Conservation (phyloP, 2,888 invertebrate genomes). For the Frankliniella intonsa region DNA sequence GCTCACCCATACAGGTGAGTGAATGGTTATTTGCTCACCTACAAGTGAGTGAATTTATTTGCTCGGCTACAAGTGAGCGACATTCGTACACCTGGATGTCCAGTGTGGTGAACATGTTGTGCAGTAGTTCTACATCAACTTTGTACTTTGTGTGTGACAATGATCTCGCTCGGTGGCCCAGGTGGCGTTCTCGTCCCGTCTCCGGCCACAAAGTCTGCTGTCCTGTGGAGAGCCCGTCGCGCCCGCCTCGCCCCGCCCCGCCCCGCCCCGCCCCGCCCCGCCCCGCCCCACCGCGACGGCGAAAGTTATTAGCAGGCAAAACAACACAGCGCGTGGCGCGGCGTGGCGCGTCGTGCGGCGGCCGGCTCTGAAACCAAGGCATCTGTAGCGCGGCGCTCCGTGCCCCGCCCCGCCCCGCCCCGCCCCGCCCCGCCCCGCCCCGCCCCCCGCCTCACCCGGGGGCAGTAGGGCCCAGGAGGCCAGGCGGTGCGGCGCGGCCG, state of each 20-base stretch:
- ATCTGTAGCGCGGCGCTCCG: constrained; percentile 7
- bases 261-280: background rate
- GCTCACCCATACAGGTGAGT: too few species aligned
- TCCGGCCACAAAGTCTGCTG: too few species aligned
- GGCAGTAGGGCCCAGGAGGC: constrained; percentile 28
- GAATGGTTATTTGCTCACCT: too few species aligned
- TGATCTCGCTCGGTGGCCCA: too few species aligned
- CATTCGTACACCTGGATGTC: too few species aligned
- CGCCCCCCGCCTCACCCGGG: background rate
- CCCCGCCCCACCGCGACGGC: background rate
- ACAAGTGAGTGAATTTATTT: too few species aligned
- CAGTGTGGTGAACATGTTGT: too few species aligned
- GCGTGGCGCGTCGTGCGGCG: constrained; percentile 39
- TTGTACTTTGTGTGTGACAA: too few species aligned
- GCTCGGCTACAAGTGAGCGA: too few species aligned
- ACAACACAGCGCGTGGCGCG: constrained; percentile 36
- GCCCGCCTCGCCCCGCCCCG: background rate
- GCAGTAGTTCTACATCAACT: too few species aligned
- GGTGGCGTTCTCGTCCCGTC: too few species aligned
- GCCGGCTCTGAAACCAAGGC: constrained; percentile 39
- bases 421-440: constrained; percentile 8
- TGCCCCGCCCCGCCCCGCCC: background rate
- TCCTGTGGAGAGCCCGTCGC: too few species aligned
- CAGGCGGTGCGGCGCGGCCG: background rate
- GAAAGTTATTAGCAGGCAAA: constrained; percentile 26